Base-by-base conservation (phyloP, 1,140 invertebrate genomes). In the Zaprionus africanus region DNA sequence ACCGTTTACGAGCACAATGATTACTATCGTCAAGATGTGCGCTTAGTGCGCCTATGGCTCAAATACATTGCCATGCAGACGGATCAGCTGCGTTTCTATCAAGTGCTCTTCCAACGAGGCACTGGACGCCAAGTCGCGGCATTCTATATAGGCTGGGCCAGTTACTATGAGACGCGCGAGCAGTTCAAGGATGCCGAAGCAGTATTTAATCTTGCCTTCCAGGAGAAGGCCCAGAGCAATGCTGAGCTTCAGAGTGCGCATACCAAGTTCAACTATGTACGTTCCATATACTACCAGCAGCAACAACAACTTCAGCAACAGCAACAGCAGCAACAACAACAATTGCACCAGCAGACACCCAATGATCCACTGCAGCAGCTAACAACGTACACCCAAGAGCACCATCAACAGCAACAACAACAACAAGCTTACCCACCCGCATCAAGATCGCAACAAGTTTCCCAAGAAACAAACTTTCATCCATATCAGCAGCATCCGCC, bases 51-150 rank as follows among this genome's bases (percentile, higher is more conserved):
- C 82, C 93, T 98, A 24, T 97, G 97, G 96, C 96, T 98, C 19
- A 98, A 98, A 95, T 98, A 97, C 95, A 97, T 98, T 93, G 96
- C 95, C 85, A 94, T 95, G 88, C 95, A 96, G 78, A 94, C 94
- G 62, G 96, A 97, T 93, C 96, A 96, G 49, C 85, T 96, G 73
- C 96, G 97, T 82, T 93, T 97, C 65, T 97, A 96, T 91, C 96
- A 96, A 92, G 94, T 96, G 76, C 93, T 97, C 51, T 95, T 96
- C 78, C 95, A 95, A 64, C 95, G 95, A 81, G 96, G 96, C 17
- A 94, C 97, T 53, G 96, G 96, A 36, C 95, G 95, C 9, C 95
- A 95, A 92, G 95, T 95, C 76, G 95, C 96, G 3, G 95, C 96
- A 60, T 95, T 97, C 77, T 97, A 97, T 84, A 94, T 95, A 84